phyloP scores from a whole-genome alignment of 2,888 invertebrate genomes.

The Cabera pusaria region DNA sequence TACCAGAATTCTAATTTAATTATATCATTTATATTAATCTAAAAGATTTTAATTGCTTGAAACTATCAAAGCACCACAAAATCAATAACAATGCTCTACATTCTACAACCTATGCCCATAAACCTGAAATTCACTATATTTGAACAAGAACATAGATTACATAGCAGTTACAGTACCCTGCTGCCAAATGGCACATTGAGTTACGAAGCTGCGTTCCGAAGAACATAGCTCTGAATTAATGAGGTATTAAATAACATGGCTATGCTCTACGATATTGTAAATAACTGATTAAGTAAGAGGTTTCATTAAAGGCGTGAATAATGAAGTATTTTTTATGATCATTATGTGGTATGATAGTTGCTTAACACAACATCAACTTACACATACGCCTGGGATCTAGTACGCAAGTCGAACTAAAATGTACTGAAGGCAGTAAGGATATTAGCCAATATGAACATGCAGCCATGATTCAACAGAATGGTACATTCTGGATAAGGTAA shows the following conservation, averaged over 20 bases:
- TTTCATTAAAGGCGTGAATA: neutral
- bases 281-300: neutral
- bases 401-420: no score
- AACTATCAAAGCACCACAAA: no score
- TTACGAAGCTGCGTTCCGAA: constrained; percentile 1
- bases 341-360: no score
- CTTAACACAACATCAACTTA: no score
- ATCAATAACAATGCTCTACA: neutral
- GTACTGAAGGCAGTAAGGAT: no score
- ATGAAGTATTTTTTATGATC: neutral
- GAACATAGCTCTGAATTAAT: constrained; percentile 11
- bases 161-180: constrained; percentile 1
- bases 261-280: constrained; percentile 1
- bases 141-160: constrained; percentile 2
- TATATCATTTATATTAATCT: no score
- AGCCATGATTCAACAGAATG: no score
- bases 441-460: no score
- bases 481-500: no score
- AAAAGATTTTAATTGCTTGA: no score
- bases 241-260: constrained; percentile 2
- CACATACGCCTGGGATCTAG: no score
- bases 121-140: neutral
- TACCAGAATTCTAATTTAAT: no score
- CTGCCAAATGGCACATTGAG: constrained; percentile 9
- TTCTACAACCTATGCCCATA: neutral